Evolutionary conservation across 2,888 invertebrate genomes (phyloP), one percentile per base, ranked within the genome.

Genomic region (Acholoe squamosa): DNA sequence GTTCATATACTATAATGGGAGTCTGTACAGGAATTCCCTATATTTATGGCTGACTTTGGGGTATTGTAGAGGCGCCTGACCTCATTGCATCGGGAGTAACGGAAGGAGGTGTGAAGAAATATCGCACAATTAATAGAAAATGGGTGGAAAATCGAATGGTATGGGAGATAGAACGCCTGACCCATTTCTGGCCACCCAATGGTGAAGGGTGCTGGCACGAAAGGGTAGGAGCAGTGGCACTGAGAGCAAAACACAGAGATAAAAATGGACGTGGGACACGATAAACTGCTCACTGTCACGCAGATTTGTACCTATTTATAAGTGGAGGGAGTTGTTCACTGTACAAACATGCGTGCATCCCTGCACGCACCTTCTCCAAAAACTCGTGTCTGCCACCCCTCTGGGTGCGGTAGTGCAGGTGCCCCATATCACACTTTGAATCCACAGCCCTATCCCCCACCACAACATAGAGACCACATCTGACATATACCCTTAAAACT

Each of bases 221-320:
- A n/a, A 1, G 43, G 22, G 43, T 1, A 80, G 80, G 22, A n/a
- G 80, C 34, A 33, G n/a, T 34, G 22, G 34, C 34, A 19, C 16
- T 0, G 33, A 43, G 80, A 80, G 33, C 16, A 43, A 76, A 76
- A 76, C 80, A 22, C 16, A 14, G 71, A 71, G 71, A 80, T 34
- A 80, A 80, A 80, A 80, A 43, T 33, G 80, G 80, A 25, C 80
- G 80, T 16, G 34, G 10, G 34, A 33, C 80, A 80, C 33, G 80
- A 80, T 0, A 16, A 22, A 80, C 80, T 80, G 80, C 80, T 80
- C 34, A 10, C 80, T 43, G 80, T 14, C 80, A 80, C 80, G 80
- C 80, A 80, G 16, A 16, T 76, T 34, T 33, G 80, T 80, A 14
- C 16, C 80, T 80, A 80, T 80, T 80, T 80, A 80, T 80, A 80